Conservation (phyloP, 2,888 invertebrate species). For the Sepiola atlantica region DNA sequence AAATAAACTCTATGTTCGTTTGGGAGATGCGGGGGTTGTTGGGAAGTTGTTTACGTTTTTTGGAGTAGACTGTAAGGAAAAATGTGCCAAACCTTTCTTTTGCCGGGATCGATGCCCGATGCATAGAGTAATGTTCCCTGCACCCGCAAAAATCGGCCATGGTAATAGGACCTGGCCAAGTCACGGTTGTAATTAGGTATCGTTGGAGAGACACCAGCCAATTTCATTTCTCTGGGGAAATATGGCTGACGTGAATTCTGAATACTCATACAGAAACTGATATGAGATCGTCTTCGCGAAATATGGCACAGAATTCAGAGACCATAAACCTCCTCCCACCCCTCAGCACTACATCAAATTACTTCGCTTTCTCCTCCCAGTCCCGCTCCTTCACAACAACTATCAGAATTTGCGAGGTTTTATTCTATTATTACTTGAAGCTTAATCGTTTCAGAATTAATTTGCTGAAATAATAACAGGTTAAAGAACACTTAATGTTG, state of each 20-base stretch:
- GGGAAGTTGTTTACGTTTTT: too few species aligned
- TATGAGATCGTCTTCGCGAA: background rate
- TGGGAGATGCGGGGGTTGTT: too few species aligned
- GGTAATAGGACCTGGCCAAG: background rate
- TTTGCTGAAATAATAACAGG: too few species aligned
- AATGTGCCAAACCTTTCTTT: background rate
- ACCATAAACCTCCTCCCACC: background rate
- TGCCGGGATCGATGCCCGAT: background rate
- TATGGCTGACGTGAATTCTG: background rate
- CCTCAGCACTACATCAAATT: background rate
- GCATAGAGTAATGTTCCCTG: background rate
- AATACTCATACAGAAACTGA: background rate
- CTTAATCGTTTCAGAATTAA: too few species aligned
- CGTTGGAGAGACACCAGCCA: background rate
- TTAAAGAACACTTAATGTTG: too few species aligned
- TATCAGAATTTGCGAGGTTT: background rate
- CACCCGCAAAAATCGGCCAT: background rate
- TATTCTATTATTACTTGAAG: too few species aligned
- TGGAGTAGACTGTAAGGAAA: background rate
- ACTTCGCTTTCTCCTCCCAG: too few species aligned
- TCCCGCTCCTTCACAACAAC: background rate
- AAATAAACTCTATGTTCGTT: too few species aligned
- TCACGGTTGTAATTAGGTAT: constrained; percentile 32
- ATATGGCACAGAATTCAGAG: background rate
- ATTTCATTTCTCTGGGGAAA: background rate